These are phyloP conservation scores for Euphydryas editha DNA, from an alignment of 2,888 invertebrate species.

Conservation along the genomic window DNA sequence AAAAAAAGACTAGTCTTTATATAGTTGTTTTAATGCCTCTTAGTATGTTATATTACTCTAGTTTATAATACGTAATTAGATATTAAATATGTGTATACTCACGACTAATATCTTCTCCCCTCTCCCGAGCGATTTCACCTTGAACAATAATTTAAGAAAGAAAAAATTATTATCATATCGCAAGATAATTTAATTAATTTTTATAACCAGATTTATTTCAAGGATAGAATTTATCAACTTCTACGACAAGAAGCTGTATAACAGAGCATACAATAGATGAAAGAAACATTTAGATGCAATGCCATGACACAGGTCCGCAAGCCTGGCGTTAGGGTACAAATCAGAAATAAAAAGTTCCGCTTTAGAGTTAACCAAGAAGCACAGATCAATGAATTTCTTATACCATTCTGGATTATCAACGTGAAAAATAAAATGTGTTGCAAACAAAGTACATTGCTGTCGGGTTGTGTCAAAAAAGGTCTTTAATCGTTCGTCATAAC, in stretches of 20 bases:
- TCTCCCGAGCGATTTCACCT: constrained; percentile 90
- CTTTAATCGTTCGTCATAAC: constrained; percentile 14
- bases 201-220: neutral
- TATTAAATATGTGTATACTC: constrained; percentile 72
- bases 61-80: too few species aligned
- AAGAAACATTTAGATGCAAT: constrained; percentile 68
- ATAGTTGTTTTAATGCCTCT: neutral
- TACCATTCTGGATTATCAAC: constrained; percentile 41
- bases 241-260: constrained; percentile 73
- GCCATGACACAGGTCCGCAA: constrained; percentile 65
- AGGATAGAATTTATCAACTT: constrained; percentile 46
- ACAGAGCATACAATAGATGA: constrained; percentile 62
- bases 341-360: constrained; percentile 78
- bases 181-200: neutral
- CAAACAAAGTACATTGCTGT: constrained; percentile 55
- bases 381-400: constrained; percentile 65
- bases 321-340: constrained; percentile 68
- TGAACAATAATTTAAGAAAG: constrained; percentile 62
- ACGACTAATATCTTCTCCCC: constrained; percentile 90
- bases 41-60: too few species aligned
- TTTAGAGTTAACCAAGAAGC: constrained; percentile 84
- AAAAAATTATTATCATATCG: neutral
- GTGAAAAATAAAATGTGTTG: constrained; percentile 61
- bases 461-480: constrained; percentile 38
- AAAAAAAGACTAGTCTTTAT: too few species aligned